Conservation (phyloP, 2,888 invertebrate genomes). For the Chrysolina oricalcia region DNA sequence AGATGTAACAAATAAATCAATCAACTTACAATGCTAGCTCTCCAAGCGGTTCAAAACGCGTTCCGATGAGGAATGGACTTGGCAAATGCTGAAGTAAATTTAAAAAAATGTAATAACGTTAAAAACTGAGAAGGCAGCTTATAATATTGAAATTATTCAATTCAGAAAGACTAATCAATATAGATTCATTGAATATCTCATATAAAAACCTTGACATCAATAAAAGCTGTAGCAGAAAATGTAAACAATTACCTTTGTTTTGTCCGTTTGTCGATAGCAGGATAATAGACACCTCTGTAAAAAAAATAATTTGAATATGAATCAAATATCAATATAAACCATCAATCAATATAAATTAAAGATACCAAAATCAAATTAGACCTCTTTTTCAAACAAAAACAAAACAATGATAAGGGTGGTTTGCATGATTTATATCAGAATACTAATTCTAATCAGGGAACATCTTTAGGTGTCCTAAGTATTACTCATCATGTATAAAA, state of each 20-base stretch:
- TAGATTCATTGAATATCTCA: constrained; percentile 41
- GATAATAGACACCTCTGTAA: no score
- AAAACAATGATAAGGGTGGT: not conserved
- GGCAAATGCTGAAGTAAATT: no score
- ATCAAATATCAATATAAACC: not conserved
- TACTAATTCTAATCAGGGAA: constrained; percentile 39
- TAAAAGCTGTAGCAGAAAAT: not conserved
- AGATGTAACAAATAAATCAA: no score
- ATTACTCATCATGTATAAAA: constrained; percentile 43
- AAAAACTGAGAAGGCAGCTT: no score
- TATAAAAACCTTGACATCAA: not conserved
- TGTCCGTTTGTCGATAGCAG: no score
- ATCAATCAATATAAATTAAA: no score
- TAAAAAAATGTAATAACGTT: no score
- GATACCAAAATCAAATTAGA: no score
- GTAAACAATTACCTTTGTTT: not conserved
- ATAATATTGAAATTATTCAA: not conserved
- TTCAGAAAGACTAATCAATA: constrained; percentile 48
- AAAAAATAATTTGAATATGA: not conserved
- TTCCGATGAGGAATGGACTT: no score
- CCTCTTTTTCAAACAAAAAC: not conserved
- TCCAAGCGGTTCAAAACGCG: no score
- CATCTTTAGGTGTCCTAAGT: constrained; percentile 48
- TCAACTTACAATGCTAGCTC: no score
- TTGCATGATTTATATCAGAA: constrained; percentile 29